Evolutionary conservation across 2,888 invertebrate genomes (phyloP).

Genomic region (Itoplectis maculator): DNA sequence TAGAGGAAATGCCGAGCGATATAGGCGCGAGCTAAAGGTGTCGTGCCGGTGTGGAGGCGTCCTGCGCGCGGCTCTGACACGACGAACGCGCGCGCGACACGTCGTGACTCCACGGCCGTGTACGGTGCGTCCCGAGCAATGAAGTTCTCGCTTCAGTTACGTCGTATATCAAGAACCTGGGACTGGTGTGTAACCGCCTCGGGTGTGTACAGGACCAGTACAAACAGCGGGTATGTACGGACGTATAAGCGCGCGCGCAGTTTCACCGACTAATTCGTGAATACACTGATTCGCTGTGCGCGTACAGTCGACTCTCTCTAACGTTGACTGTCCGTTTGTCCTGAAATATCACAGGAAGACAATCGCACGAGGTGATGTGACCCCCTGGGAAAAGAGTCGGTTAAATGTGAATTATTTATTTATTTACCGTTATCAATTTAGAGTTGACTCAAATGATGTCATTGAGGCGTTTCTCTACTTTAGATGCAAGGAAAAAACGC

Average conservation of each 20-base stretch:
- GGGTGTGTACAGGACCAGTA: constrained; percentile 44
- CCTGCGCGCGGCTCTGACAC: constrained; percentile 31
- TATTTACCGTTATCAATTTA: no score
- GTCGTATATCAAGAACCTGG: constrained; percentile 28
- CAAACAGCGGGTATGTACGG: constrained; percentile 13
- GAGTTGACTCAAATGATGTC: no score
- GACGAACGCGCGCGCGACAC: constrained; percentile 9
- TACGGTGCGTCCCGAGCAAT: constrained; percentile 25
- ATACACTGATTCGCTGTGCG: constrained; percentile 38
- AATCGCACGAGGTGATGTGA: no score
- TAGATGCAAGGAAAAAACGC: no score
- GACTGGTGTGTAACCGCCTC: constrained; percentile 12
- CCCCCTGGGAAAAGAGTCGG: no score
- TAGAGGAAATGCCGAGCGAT: constrained; percentile 33
- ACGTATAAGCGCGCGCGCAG: constrained; percentile 34
- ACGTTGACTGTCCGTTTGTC: no score
- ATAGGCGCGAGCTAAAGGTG: constrained; percentile 31
- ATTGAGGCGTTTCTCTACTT: no score
- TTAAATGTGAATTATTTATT: no score
- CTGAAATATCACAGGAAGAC: no score
- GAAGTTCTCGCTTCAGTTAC: constrained; percentile 48
- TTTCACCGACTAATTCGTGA: constrained; percentile 47
- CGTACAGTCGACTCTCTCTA: background rate
- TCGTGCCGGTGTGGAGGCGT: constrained; percentile 51
- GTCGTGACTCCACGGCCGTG: background rate